These are phyloP conservation scores for Rhimphoctona megacephalus DNA, from an alignment of 2,888 invertebrate species.

Conservation along the genomic window DNA sequence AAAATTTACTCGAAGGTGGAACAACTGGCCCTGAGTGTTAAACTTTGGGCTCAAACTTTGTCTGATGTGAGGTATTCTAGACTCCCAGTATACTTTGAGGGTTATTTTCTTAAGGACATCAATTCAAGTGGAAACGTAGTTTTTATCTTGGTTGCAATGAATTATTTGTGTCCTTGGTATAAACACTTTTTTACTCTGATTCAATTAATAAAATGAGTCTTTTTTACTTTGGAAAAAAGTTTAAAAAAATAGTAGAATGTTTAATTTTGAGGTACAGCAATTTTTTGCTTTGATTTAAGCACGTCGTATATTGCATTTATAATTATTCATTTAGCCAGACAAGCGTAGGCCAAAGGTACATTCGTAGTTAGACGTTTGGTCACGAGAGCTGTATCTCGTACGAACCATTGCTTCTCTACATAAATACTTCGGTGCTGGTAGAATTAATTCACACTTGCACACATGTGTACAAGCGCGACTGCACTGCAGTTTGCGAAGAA, in stretches of 20 bases:
- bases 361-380: neutral
- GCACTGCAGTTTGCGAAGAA: neutral
- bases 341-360: neutral
- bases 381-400: neutral
- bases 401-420: neutral
- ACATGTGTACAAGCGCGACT: neutral
- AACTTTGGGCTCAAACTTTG: neutral
- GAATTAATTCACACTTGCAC: neutral
- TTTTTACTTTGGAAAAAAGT: no score
- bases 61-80: neutral
- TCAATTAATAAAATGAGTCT: neutral
- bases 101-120: neutral
- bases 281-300: neutral
- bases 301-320: neutral
- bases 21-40: no score
- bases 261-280: neutral
- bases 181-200: no score
- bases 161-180: no score
- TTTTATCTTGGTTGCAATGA: neutral
- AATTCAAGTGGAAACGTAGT: neutral
- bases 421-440: constrained; percentile 1
- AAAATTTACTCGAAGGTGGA: no score
- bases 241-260: no score
- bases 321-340: neutral
- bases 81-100: neutral